Percentiles rank a stretch among this genome's conserved stretches.
Evolutionary conservation across 2,888 invertebrate genomes (phyloP).

Genomic region (Trachelus stipa): DNA sequence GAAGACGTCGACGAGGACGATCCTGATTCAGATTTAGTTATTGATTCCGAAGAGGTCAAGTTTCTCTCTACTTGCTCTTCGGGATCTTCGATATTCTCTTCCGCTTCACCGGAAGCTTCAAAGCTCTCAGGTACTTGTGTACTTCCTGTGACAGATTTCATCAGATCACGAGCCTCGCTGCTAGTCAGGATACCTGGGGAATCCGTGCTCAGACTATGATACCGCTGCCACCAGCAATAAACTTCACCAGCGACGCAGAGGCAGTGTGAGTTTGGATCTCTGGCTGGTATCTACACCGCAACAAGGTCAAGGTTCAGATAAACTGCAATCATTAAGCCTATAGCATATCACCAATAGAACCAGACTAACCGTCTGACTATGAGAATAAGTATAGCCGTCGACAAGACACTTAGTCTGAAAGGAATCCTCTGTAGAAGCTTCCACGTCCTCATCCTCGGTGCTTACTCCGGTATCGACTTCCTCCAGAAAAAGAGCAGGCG

Average conservation of each 20-base stretch:
- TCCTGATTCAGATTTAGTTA: slow-evolving; percentile 23
- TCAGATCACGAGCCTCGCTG: too few species aligned
- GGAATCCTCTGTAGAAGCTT: slow-evolving; percentile 50
- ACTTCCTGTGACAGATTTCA: too few species aligned
- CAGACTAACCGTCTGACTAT: slow-evolving; percentile 55
- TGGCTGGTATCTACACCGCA: slow-evolving; percentile 51
- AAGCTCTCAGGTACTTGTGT: too few species aligned
- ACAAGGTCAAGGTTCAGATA: too few species aligned
- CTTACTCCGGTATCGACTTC: slow-evolving; percentile 50
- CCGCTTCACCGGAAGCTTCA: slow-evolving; percentile 35
- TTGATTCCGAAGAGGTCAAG: slow-evolving; percentile 36
- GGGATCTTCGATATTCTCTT: slow-evolving; percentile 24
- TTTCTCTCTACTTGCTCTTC: slow-evolving; percentile 15
- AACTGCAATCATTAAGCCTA: too few species aligned
- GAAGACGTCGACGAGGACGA: too few species aligned
- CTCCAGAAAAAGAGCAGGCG: slow-evolving; percentile 52
- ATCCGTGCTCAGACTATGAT: slow-evolving; percentile 35
- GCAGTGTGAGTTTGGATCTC: slow-evolving; percentile 57
- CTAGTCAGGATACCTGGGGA: slow-evolving; percentile 11
- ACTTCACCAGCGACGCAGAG: slow-evolving; percentile 61
- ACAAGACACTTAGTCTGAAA: slow-evolving; percentile 54
- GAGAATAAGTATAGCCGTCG: slow-evolving; percentile 55
- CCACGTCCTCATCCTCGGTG: slow-evolving; percentile 29
- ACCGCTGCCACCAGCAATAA: slow-evolving; percentile 61
- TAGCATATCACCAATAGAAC: too few species aligned